These are phyloP conservation scores for Drosophila truncata DNA, from an alignment of 1,140 invertebrate genomes.

Conservation along the genomic window DNA sequence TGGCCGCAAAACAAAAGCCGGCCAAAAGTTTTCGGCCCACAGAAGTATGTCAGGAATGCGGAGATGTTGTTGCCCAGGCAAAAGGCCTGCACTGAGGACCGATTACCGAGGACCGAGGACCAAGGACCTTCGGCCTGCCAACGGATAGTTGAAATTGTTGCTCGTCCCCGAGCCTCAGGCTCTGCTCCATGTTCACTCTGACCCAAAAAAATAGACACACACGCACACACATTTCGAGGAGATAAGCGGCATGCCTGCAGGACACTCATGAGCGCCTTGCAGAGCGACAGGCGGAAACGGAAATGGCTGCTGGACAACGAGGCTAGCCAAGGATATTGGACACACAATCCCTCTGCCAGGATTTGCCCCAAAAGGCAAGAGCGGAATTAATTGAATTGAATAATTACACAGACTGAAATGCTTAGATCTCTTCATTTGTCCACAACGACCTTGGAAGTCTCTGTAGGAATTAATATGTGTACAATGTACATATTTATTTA, in stretches of 20 bases:
- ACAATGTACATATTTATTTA: background rate
- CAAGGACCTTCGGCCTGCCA: slow-evolving; percentile 40
- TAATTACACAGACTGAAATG: slow-evolving; percentile 63
- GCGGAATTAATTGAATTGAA: slow-evolving; percentile 84
- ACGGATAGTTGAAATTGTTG: slow-evolving; percentile 71
- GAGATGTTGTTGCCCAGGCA: slow-evolving; percentile 1
- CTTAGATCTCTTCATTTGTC: background rate
- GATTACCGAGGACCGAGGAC: slow-evolving; percentile 46
- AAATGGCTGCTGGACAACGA: slow-evolving; percentile 71
- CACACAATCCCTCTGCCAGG: slow-evolving; percentile 17
- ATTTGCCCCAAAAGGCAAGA: slow-evolving; percentile 57
- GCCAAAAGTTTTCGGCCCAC: slow-evolving; percentile 5
- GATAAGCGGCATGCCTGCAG: slow-evolving; percentile 32
- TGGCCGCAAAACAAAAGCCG: slow-evolving; percentile 59
- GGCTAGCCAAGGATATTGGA: slow-evolving; percentile 11
- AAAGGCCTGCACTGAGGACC: slow-evolving; percentile 44
- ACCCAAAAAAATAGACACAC: slow-evolving; percentile 26
- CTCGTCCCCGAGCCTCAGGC: slow-evolving; percentile 19
- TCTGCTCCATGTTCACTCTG: slow-evolving; percentile 13
- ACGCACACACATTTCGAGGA: slow-evolving; percentile 2
- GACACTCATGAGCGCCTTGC: slow-evolving; percentile 59
- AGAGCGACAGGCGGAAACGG: slow-evolving; percentile 67
- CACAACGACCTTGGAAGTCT: background rate
- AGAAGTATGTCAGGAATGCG: slow-evolving; percentile 73
- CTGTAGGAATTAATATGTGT: background rate